These are phyloP conservation scores for Esox niger DNA, from an alignment of 2,113 vertebrate species.

Conservation along the genomic window DNA sequence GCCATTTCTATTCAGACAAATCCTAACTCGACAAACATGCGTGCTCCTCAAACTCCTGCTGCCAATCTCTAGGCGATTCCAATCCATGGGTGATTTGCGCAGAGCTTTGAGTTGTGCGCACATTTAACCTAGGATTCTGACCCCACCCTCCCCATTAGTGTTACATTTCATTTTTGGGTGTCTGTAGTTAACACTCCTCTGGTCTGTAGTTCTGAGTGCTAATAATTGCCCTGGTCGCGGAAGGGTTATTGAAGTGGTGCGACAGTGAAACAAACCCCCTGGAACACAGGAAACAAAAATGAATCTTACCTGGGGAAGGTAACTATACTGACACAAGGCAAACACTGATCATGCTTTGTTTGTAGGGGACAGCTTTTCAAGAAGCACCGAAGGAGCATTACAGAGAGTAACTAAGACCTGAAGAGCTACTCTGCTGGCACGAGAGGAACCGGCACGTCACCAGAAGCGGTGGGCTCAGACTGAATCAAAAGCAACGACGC, in stretches of 20 bases:
- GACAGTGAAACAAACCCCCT: slow-evolving; percentile 65
- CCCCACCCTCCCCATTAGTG: neutral
- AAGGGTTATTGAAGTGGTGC: slow-evolving; percentile 48
- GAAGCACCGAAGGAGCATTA: slow-evolving; percentile 81
- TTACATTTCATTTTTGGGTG: slow-evolving; percentile 2
- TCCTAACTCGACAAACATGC: slow-evolving; percentile 27
- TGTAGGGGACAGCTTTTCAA: slow-evolving; percentile 79
- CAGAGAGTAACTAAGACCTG: slow-evolving; percentile 78
- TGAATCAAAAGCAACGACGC: neutral
- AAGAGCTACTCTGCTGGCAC: slow-evolving; percentile 94
- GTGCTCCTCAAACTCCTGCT: slow-evolving; percentile 4
- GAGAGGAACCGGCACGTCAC: slow-evolving; percentile 6
- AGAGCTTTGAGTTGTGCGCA: slow-evolving; percentile 38
- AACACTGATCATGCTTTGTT: slow-evolving; percentile 92
- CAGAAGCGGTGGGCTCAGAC: slow-evolving; percentile 29
- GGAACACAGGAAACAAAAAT: slow-evolving; percentile 92
- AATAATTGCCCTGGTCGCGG: slow-evolving; percentile 18
- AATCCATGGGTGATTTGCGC: slow-evolving; percentile 1
- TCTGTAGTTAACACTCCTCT: slow-evolving; percentile 9
- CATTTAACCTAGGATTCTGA: slow-evolving; percentile 11
- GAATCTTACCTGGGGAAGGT: slow-evolving; percentile 84
- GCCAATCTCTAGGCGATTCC: neutral
- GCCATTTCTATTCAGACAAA: slow-evolving; percentile 11
- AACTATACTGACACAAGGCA: slow-evolving; percentile 83
- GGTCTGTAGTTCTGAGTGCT: neutral